Evolutionary conservation across 2,888 invertebrate genomes (phyloP).

Genomic region (Cancer borealis): DNA sequence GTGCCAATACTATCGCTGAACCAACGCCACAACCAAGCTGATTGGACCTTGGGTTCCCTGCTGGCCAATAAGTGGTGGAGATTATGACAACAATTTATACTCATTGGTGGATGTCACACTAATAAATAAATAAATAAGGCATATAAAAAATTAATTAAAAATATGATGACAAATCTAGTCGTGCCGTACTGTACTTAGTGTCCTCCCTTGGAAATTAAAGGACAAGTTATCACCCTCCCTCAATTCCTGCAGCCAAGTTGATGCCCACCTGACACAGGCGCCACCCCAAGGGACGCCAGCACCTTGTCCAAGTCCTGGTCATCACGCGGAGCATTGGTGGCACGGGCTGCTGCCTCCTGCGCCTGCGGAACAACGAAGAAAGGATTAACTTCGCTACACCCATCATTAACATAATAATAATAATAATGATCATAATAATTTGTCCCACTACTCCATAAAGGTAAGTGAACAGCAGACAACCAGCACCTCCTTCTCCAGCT

Average conservation of each 20-base stretch:
- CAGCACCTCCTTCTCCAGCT: conserved; percentile 72
- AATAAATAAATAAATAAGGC: background rate
- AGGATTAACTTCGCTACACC: background rate
- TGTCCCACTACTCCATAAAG: background rate
- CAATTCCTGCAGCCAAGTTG: background rate
- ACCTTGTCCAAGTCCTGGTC: conserved; percentile 88
- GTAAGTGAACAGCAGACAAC: background rate
- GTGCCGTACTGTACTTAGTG: too few species aligned
- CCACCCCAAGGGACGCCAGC: conserved; percentile 91
- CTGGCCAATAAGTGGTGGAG: background rate
- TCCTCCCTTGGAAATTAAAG: too few species aligned
- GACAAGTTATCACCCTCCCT: background rate
- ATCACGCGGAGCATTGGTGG: conserved; percentile 71
- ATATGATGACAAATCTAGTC: background rate
- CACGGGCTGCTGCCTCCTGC: conserved; percentile 77
- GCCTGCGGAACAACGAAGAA: conserved; percentile 55
- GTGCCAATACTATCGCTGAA: background rate
- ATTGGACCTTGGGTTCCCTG: background rate
- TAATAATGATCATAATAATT: background rate
- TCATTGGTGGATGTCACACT: background rate
- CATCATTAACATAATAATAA: background rate
- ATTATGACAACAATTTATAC: background rate
- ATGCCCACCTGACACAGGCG: conserved; percentile 86
- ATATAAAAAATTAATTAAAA: background rate
- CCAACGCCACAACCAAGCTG: background rate